Evolutionary conservation across 1,140 invertebrate species (phyloP), one percentile per base, ranked within the genome.

Genomic region (Lordiphosa mommai): DNA sequence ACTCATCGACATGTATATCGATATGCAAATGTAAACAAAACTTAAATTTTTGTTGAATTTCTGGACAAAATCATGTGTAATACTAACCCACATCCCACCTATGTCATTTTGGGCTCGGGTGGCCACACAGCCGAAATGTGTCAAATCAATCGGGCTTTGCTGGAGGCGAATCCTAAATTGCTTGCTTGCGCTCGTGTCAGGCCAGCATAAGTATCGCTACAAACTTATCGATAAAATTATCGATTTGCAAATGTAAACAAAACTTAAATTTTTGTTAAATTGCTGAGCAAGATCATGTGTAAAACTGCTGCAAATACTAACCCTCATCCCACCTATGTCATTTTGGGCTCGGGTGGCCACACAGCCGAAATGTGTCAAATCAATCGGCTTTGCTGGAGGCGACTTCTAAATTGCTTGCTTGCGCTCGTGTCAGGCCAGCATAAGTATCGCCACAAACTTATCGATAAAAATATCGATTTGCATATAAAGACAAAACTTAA

Each of bases 121-220:
- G 93, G 94, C 7, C 97, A 99, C 88, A 98, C 97, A 2, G 93
- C 94, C 23, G 97, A 99, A 91, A 95, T 98, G 92, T 82, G 98
- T 34, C 90, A 92, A 56, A 90, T 98, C 17, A 85, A 95, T 17
- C 88, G 91, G 61, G 89, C 90, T 32, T 79, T 88, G 8, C 29
- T 89, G 93, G 73, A 86, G 82, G 52, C 64, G 88, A 84, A 48
- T 56, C 88, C 97, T 94, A 12, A 56, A 12, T 85, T 58, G 2
- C n/a, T n/a, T n/a, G n/a, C n/a, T n/a, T n/a, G n/a, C n/a, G n/a
- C n/a, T n/a, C n/a, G n/a, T n/a, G n/a, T n/a, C n/a, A n/a, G n/a
- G n/a, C n/a, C n/a, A n/a, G n/a, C n/a, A n/a, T n/a, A n/a, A n/a
- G n/a, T n/a, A n/a, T n/a, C n/a, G n/a, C n/a, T n/a, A n/a, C n/a